Percentiles rank a stretch among this genome's conserved stretches.
Evolutionary conservation across 2,888 invertebrate species (phyloP).

Genomic region (Habrosyne pyritoides): DNA sequence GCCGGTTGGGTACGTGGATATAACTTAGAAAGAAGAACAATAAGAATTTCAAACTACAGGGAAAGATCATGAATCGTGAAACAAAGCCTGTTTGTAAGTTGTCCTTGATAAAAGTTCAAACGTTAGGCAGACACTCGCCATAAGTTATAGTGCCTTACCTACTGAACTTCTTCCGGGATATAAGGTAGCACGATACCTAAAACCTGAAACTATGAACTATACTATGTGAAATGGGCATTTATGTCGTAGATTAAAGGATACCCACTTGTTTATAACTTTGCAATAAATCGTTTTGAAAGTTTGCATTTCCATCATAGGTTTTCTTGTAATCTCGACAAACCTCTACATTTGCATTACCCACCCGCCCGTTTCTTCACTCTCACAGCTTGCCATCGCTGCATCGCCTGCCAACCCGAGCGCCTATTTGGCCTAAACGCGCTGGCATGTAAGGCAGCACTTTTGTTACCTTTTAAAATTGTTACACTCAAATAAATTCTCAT

Average conservation of each 20-base stretch:
- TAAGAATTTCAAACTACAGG: background rate
- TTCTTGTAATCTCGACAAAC: slow-evolving; percentile 31
- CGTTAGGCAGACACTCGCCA: background rate
- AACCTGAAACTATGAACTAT: background rate
- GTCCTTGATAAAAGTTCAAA: background rate
- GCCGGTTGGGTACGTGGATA: too few relatives aligned
- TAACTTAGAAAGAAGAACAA: background rate
- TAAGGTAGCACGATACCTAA: background rate
- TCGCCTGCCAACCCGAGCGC: too few relatives aligned
- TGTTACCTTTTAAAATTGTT: background rate
- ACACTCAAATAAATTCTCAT: background rate
- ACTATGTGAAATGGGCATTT: too few relatives aligned
- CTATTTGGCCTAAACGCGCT: too few relatives aligned
- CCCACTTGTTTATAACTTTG: too few relatives aligned
- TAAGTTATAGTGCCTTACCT: background rate
- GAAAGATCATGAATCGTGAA: background rate
- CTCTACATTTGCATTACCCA: slow-evolving; percentile 46
- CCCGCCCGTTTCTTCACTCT: slow-evolving; percentile 41
- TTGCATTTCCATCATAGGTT: slow-evolving; percentile 13
- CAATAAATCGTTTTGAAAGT: too few relatives aligned
- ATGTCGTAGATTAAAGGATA: too few relatives aligned
- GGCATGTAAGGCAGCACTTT: too few relatives aligned
- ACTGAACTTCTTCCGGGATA: background rate
- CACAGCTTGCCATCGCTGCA: slow-evolving; percentile 15
- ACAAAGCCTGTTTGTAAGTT: background rate